Percentiles rank a stretch among this genome's conserved stretches.
phyloP scores from a whole-genome alignment of 1,140 invertebrate species.

The Hylyphantes graminicola region DNA sequence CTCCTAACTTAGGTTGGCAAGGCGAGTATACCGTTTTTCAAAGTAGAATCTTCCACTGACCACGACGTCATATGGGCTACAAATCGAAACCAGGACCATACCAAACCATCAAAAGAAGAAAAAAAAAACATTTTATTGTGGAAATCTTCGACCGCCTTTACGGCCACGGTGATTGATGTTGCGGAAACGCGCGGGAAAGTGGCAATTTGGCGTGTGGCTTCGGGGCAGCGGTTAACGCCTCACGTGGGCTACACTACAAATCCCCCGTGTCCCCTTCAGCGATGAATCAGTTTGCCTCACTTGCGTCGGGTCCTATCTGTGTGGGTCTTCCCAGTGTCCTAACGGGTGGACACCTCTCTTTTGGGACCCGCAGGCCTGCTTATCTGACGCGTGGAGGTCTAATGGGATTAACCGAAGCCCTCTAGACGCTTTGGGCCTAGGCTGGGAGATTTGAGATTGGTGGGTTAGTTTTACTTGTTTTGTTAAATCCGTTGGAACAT shows the following conservation, averaged over 20 bases:
- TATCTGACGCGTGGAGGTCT: conserved; percentile 5
- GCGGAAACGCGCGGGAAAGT: conserved; percentile 49
- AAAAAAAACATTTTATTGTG: neutral
- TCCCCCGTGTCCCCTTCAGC: conserved; percentile 17
- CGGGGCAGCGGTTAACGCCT: neutral
- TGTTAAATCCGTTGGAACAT: no score
- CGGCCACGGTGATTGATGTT: conserved; percentile 38
- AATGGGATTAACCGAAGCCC: conserved; percentile 28
- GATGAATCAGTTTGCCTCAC: conserved; percentile 41
- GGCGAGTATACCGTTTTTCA: no score
- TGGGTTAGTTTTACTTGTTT: no score
- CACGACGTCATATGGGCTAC: no score
- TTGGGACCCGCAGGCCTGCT: conserved; percentile 4
- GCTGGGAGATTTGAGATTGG: neutral
- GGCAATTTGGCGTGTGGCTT: conserved; percentile 40
- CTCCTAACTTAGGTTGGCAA: no score
- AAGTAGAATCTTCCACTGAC: no score
- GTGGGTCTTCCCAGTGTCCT: neutral
- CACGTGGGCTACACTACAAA: conserved; percentile 1
- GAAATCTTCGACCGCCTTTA: neutral
- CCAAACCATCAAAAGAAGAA: neutral
- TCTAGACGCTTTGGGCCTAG: neutral
- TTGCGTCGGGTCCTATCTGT: neutral
- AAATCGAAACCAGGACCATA: no score
- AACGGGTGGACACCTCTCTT: conserved; percentile 2